Conservation (phyloP, 2,888 invertebrate species). For the Syritta pipiens region DNA sequence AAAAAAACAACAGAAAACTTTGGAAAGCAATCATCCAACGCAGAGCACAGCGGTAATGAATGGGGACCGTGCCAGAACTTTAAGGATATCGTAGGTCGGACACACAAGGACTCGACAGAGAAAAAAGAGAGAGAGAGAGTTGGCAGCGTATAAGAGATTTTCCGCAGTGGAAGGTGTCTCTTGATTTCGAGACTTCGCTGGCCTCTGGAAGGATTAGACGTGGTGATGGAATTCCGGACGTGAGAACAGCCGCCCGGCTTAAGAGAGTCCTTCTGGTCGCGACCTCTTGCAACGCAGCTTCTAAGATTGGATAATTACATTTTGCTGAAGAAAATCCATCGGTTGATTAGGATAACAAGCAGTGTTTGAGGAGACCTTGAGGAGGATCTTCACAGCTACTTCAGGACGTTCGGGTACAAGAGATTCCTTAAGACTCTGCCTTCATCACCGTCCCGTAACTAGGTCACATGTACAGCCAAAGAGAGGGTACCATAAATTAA, state of each 20-base stretch:
- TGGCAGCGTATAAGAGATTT: slow-evolving; percentile 66
- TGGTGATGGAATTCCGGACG: slow-evolving; percentile 11
- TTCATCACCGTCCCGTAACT: not conserved
- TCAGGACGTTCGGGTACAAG: too few species aligned
- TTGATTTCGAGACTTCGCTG: not conserved
- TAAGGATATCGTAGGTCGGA: slow-evolving; percentile 41
- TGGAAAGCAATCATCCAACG: too few species aligned
- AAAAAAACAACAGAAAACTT: not conserved
- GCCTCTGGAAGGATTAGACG: slow-evolving; percentile 8
- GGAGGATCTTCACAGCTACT: too few species aligned
- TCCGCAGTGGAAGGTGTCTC: not conserved
- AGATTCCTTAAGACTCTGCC: not conserved
- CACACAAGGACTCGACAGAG: not conserved
- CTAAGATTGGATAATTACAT: slow-evolving; percentile 1
- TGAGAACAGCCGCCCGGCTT: not conserved
- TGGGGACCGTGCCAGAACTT: too few species aligned
- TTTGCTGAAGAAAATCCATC: not conserved
- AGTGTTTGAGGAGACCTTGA: too few species aligned
- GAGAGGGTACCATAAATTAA: slow-evolving; percentile 27
- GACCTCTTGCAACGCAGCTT: slow-evolving; percentile 17
- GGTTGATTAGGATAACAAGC: not conserved
- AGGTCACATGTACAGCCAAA: slow-evolving; percentile 20
- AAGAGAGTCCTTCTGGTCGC: not conserved
- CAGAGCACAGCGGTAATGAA: too few species aligned
- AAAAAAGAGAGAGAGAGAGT: too few species aligned